These are phyloP conservation scores for Phymanthus crucifer DNA, from an alignment of 92 coral and sea anemone species.

Conservation along the genomic window DNA sequence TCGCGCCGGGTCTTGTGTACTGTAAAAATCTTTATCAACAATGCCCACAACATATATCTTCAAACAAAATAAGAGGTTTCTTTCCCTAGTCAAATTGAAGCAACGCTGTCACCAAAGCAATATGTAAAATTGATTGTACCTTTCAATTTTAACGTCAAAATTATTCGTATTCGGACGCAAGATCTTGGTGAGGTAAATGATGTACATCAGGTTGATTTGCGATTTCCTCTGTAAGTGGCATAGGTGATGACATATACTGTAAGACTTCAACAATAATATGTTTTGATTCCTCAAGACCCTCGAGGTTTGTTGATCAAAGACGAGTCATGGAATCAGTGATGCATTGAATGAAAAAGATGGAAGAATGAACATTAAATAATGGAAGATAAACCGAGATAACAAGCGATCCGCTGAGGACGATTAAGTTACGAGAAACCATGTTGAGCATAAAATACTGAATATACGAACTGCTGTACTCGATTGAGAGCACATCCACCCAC, in stretches of 20 bases:
- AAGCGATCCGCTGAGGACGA: neutral
- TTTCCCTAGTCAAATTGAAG: no score
- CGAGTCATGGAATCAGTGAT: neutral
- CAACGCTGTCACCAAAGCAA: no score
- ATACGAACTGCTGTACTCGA: neutral
- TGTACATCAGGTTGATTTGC: neutral
- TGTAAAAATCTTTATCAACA: no score
- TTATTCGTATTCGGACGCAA: neutral
- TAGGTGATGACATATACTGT: no score
- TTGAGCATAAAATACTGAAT: neutral
- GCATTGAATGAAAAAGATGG: neutral
- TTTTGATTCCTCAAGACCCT: neutral
- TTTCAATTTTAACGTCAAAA: neutral
- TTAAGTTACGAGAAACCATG: constrained; percentile 1
- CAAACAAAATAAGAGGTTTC: neutral
- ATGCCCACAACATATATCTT: neutral
- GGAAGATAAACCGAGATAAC: neutral
- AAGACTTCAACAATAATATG: neutral
- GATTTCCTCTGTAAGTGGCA: neutral
- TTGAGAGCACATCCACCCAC: neutral
- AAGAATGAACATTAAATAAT: neutral
- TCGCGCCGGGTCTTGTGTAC: no score
- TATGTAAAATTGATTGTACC: no score
- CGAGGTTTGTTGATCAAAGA: neutral
- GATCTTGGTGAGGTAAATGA: neutral